Conservation (phyloP, 2,113 vertebrate genomes). For the Leptosomus discolor region DNA sequence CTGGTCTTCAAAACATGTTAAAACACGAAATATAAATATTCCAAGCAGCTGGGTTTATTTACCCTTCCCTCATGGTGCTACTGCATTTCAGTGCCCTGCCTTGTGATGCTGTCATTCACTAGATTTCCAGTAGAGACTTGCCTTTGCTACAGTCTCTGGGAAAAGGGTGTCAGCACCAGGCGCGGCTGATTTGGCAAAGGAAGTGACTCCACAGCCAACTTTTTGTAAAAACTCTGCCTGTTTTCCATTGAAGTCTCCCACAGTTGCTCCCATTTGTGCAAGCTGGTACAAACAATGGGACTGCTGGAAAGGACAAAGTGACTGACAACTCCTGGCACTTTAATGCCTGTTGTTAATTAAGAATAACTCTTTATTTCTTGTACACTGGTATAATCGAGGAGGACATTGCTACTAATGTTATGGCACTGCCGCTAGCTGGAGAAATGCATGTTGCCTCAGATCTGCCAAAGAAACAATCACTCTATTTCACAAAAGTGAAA, state of each 20-base stretch:
- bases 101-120: background rate
- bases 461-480: background rate
- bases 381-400: accelerated
- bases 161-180: background rate
- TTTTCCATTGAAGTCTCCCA: background rate
- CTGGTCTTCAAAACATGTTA: background rate
- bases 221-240: background rate
- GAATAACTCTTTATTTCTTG: background rate
- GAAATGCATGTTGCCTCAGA: background rate
- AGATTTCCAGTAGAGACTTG: background rate
- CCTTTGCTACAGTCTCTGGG: background rate
- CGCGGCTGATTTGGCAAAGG: slow-evolving; percentile 15
- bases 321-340: background rate
- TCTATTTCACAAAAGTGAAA: background rate
- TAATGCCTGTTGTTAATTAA: background rate
- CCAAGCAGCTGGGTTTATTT: background rate
- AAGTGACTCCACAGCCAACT: background rate
- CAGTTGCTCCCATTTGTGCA: background rate
- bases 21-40: background rate
- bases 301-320: background rate
- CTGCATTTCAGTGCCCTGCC: background rate
- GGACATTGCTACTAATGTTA: background rate
- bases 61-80: background rate
- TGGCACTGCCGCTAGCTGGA: accelerated
- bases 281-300: background rate